Evolutionary conservation across 2,797 vertebrate species (phyloP).

Genomic region (Lepilemur ruficaudatus): DNA sequence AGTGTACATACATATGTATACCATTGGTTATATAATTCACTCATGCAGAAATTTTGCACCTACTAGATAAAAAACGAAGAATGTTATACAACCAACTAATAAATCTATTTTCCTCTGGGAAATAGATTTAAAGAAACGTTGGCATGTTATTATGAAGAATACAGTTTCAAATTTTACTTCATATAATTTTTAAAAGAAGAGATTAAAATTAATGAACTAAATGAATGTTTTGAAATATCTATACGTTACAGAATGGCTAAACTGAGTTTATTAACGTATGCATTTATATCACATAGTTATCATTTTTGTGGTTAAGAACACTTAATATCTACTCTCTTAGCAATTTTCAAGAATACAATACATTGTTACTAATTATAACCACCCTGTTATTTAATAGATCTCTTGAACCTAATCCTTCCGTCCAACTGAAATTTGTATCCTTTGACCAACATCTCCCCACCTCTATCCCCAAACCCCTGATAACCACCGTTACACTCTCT

Average conservation of each 20-base stretch:
- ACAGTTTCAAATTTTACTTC: background rate
- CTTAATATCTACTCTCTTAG: background rate
- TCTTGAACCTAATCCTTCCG: background rate
- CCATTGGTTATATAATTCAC: background rate
- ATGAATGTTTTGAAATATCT: background rate
- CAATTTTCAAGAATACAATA: background rate
- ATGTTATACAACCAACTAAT: background rate
- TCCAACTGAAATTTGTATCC: background rate
- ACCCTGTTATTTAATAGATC: background rate
- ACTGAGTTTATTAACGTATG: background rate
- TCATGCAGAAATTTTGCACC: background rate
- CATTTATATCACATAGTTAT: background rate
- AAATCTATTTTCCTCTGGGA: background rate
- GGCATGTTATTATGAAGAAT: background rate
- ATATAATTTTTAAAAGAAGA: background rate
- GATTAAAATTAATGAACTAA: background rate
- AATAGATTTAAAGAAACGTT: background rate
- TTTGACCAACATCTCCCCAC: background rate
- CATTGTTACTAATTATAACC: background rate
- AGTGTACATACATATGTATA: background rate
- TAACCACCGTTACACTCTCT: background rate
- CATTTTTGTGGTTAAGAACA: background rate
- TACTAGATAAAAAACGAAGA: background rate
- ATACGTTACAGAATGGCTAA: too few relatives aligned
- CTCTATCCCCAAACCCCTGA: fast-evolving